phyloP scores from a whole-genome alignment of 2,888 invertebrate genomes.

The Thysanoteuthis rhombus region DNA sequence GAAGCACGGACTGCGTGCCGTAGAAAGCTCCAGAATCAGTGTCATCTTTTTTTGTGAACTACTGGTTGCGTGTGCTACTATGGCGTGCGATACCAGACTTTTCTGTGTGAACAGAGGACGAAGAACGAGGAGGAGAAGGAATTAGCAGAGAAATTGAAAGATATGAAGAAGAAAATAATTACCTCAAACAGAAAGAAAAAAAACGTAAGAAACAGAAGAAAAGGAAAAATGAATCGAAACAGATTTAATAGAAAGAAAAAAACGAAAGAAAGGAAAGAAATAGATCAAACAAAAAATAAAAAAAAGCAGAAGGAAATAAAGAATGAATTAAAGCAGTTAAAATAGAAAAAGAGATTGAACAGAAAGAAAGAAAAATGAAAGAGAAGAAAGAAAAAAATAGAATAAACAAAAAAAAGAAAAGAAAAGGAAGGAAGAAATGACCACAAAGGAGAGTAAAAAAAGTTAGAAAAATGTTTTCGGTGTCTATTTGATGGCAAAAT shows the following conservation, averaged over 20 bases:
- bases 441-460: no score
- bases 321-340: no score
- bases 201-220: not conserved
- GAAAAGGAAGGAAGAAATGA: not conserved
- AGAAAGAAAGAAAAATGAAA: not conserved
- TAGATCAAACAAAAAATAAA: not conserved
- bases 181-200: not conserved
- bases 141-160: not conserved
- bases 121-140: not conserved
- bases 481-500: no score
- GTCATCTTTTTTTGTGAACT: no score
- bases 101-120: not conserved
- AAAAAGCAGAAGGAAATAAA: not conserved
- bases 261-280: no score
- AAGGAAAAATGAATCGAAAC: not conserved
- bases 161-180: not conserved
- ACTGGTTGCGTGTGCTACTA: no score
- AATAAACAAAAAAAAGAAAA: not conserved
- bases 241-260: not conserved
- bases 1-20: no score
- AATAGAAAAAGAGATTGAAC: no score
- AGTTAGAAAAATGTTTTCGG: no score
- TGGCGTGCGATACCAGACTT: no score
- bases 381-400: not conserved
- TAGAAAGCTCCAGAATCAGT: no score